Evolutionary conservation across 2,797 vertebrate species (phyloP).

Genomic region (Lepidocolaptes lacrymiger): DNA sequence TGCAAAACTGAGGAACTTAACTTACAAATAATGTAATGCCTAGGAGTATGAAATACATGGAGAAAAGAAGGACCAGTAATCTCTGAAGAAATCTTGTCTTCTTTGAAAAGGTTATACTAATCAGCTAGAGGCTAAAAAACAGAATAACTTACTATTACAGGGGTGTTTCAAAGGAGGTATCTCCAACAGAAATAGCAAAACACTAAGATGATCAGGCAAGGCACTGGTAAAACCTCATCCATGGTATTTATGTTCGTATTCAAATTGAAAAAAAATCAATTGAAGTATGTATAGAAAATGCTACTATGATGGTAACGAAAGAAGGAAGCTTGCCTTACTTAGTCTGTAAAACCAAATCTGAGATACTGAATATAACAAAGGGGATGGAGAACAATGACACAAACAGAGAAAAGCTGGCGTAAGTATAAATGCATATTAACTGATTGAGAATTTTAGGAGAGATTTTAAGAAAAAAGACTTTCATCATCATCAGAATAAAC

Average conservation of each 20-base stretch:
- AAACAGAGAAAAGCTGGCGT: not conserved
- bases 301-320: not conserved
- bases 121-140: not conserved
- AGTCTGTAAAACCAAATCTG: not conserved
- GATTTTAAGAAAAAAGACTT: not conserved
- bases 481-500: not conserved
- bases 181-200: not conserved
- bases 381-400: not conserved
- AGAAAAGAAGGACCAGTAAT: not conserved
- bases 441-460: not conserved
- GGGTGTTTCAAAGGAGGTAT: not conserved
- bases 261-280: not conserved
- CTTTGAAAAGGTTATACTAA: not conserved
- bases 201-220: not conserved
- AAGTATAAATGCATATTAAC: not conserved
- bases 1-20: not conserved
- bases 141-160: not conserved
- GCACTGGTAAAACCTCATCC: not conserved
- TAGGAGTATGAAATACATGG: not conserved
- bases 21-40: not conserved
- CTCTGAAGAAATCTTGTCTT: not conserved
- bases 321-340: not conserved
- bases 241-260: not conserved
- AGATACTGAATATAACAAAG: not conserved
- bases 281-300: not conserved